Evolutionary conservation across 2,113 vertebrate genomes (phyloP).

Genomic region (Oncorhynchus gorbuscha): DNA sequence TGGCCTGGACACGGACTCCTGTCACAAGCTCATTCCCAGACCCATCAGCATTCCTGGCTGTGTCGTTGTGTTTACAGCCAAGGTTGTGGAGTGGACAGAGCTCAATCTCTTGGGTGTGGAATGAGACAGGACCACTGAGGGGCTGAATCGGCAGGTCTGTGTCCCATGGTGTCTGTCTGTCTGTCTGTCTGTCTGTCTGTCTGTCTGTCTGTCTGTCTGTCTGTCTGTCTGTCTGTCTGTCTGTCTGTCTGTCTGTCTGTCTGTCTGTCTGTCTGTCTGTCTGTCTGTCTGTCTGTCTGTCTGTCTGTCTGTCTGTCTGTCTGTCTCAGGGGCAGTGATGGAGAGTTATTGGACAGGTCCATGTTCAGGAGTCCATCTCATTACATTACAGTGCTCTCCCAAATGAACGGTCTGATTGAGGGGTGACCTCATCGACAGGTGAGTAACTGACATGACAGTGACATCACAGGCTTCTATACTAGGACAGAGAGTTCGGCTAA

Average conservation of each 20-base stretch:
- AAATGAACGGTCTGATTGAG: constrained; percentile 44
- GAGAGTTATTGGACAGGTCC: constrained; percentile 38
- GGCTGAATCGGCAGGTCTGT: neutral
- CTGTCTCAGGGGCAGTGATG: constrained; percentile 19
- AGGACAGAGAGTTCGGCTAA: constrained; percentile 35
- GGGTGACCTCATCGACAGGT: neutral
- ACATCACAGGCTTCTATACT: constrained; percentile 44
- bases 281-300: no score
- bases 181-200: constrained; percentile 12
- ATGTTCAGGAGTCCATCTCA: constrained; percentile 43
- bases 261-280: no score
- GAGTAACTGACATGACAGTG: constrained; percentile 42
- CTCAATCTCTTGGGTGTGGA: constrained; percentile 27
- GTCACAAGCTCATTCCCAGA: constrained; percentile 6
- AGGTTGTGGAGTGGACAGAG: constrained; percentile 7
- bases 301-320: no score
- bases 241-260: no score
- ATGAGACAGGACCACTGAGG: neutral
- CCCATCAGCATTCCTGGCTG: constrained; percentile 12
- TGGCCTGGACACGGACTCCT: neutral
- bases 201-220: constrained; percentile 11
- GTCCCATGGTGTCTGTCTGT: no score
- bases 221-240: constrained; percentile 4
- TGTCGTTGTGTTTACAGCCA: constrained; percentile 33
- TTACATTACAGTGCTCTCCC: constrained; percentile 53